Conservation (phyloP, 2,113 vertebrate species). For the Paraplagusia blochii region DNA sequence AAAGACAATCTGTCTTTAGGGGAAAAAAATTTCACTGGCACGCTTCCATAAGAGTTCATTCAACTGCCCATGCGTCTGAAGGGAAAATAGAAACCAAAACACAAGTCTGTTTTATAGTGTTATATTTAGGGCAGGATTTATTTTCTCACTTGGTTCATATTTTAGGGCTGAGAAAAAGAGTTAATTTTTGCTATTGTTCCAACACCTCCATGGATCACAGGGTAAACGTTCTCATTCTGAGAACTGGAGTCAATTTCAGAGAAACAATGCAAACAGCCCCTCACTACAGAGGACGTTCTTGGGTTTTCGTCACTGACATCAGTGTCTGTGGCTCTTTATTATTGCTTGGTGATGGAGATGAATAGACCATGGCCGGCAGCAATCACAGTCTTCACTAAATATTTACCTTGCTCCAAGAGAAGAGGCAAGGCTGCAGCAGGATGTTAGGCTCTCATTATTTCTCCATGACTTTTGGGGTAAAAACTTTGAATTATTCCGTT, state of each 20-base stretch:
- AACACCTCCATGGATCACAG: too few species aligned
- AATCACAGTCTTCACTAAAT: constrained; percentile 63
- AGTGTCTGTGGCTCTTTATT: constrained; percentile 50
- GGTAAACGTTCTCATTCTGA: too few species aligned
- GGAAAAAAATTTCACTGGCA: constrained; percentile 54
- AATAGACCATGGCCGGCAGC: constrained; percentile 50
- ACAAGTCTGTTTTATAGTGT: constrained; percentile 29
- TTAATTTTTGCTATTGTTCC: too few species aligned
- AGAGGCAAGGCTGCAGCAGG: constrained; percentile 28
- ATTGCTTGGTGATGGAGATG: constrained; percentile 58
- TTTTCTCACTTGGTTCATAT: constrained; percentile 25
- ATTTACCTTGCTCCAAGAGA: constrained; percentile 62
- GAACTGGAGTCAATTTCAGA: too few species aligned
- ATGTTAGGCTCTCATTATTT: constrained; percentile 52
- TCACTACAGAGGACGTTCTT: constrained; percentile 23
- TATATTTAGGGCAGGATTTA: constrained; percentile 42
- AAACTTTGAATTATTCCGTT: constrained; percentile 23
- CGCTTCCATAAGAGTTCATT: constrained; percentile 45
- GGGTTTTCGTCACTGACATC: constrained; percentile 38
- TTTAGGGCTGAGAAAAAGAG: too few species aligned
- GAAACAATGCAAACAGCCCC: constrained; percentile 14
- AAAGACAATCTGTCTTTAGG: constrained; percentile 63
- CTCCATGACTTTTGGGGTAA: constrained; percentile 25
- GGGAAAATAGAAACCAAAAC: constrained; percentile 63
- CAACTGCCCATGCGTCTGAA: constrained; percentile 63